Conservation (phyloP, 2,113 vertebrate genomes). For the Rhodinocichla rosea region DNA sequence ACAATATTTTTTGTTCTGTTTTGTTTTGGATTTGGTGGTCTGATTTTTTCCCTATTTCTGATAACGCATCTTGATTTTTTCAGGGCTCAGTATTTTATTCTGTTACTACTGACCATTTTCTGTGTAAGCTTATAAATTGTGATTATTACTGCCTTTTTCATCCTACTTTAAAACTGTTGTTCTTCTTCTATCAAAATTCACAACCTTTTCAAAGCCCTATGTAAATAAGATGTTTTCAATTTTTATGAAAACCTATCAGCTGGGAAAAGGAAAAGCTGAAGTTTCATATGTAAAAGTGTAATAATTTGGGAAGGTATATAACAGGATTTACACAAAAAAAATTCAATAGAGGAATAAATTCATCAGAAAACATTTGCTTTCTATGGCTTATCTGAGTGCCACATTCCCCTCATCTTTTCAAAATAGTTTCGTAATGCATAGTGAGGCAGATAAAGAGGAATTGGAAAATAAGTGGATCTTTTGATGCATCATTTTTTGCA, state of each 20-base stretch:
- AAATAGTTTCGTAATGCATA: neutral
- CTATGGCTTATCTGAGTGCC: neutral
- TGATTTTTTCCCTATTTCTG: neutral
- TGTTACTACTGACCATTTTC: neutral
- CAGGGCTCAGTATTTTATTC: neutral
- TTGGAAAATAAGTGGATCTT: neutral
- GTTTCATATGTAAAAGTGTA: neutral
- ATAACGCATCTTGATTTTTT: neutral
- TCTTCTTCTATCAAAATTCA: neutral
- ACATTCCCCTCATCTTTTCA: neutral
- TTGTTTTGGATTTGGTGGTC: neutral
- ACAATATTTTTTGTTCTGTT: neutral
- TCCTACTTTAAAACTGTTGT: neutral
- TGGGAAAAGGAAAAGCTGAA: neutral
- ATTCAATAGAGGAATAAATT: neutral
- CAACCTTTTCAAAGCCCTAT: neutral
- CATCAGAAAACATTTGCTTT: neutral
- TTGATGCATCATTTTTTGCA: neutral
- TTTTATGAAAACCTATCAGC: neutral
- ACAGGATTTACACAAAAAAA: neutral
- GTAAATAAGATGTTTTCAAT: neutral
- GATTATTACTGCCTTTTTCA: neutral
- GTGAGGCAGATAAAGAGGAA: neutral
- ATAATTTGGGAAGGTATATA: neutral
- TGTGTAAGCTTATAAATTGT: neutral